Base-by-base conservation (phyloP, 2,113 vertebrate genomes). In the Amphiprion percula region DNA sequence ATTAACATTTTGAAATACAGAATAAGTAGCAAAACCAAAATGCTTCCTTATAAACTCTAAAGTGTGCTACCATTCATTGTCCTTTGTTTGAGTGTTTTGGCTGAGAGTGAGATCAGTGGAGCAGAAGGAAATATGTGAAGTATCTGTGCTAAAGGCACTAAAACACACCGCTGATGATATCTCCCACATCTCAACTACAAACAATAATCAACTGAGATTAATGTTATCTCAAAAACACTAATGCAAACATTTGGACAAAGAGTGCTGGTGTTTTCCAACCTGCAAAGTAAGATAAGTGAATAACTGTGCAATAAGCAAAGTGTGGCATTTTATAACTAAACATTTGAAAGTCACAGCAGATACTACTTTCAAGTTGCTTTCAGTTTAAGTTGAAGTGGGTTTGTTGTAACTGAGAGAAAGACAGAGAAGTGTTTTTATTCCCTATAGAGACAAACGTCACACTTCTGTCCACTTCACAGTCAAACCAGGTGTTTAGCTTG, bases 41-140 rank as follows among this genome's bases (percentile, higher is more conserved):
- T 4, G 11, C 26, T 23, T 10, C 24, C 17, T 50, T 50, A 33
- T 33, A n/a, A 2, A 55, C 39, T 26, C 21, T 26, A 9, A 33
- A 21, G 46, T 8, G 33, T 37, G 33, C 33, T 37, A 37, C 33
- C 33, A 37, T 9, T 37, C 33, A 8, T 37, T 37, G 33, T 37
- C 9, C 33, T 37, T 54, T 68, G 14, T 67, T 47, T 60, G 39
- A 54, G 63, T 52, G 15, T 19, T 56, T 54, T 56, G 30, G 50
- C 17, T 56, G 30, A 55, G 17, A 62, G 15, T 10, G 44, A 41
- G 23, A 56, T 64, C 59, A 69, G 21, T 49, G 65, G 46, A 67
- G 61, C 6, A 39, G 49, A 74, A 5, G 17, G 12, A 85, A 68
- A 59, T 49, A 73, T 59, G n/a, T 28, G 4, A 59, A 56, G 15